Conservation (phyloP, 1,140 invertebrate genomes). For the Chironomus tepperi region DNA sequence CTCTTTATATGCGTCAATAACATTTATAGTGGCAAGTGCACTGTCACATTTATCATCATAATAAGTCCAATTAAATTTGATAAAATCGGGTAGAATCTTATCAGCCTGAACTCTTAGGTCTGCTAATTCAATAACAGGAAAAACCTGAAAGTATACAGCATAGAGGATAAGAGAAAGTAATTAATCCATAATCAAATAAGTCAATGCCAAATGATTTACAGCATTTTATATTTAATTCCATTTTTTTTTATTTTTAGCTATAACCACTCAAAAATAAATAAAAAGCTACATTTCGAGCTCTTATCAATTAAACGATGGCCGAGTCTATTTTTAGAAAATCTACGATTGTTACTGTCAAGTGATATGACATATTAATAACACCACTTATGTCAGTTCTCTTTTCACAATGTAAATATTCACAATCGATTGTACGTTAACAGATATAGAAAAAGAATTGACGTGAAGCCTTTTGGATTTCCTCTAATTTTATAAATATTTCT, state of each 20-base stretch:
- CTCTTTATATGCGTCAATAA: slow-evolving; percentile 55
- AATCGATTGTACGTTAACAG: not conserved
- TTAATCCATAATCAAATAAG: not conserved
- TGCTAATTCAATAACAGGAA: slow-evolving; percentile 50
- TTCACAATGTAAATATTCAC: not conserved
- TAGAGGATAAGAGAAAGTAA: not conserved
- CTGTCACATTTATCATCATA: slow-evolving; percentile 61
- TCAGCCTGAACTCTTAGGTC: slow-evolving; percentile 41
- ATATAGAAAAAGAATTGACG: too few species aligned
- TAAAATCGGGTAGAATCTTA: slow-evolving; percentile 44
- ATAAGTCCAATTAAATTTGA: slow-evolving; percentile 48
- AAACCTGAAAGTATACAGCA: slow-evolving; percentile 35
- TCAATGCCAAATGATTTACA: not conserved
- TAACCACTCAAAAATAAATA: not conserved
- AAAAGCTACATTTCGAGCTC: not conserved
- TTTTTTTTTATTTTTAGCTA: too few species aligned
- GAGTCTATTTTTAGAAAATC: not conserved
- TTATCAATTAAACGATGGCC: not conserved
- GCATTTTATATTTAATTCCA: too few species aligned
- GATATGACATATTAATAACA: not conserved
- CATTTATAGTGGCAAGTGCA: slow-evolving; percentile 54
- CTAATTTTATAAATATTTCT: too few species aligned
- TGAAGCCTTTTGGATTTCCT: too few species aligned
- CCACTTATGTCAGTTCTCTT: not conserved
- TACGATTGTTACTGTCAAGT: not conserved